Evolutionary conservation across 2,888 invertebrate species (phyloP).

Genomic region (Protula sp.): DNA sequence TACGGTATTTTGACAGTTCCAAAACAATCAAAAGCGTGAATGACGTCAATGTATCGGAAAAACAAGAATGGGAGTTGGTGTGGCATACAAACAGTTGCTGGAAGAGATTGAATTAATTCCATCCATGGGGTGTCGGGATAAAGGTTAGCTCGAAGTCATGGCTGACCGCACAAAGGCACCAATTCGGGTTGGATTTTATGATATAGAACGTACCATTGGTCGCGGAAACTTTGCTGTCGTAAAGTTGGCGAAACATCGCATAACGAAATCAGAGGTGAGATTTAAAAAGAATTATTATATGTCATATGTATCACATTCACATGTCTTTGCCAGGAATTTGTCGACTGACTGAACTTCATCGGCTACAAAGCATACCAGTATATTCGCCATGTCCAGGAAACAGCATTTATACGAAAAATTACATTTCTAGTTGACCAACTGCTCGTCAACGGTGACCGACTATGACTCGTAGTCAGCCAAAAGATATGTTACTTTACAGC

Average conservation of each 20-base stretch:
- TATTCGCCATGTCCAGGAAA: too few species aligned
- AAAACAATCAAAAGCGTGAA: not conserved
- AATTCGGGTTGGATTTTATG: conserved; percentile 82
- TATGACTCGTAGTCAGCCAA: too few species aligned
- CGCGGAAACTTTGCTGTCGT: conserved; percentile 99
- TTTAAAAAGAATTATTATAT: too few species aligned
- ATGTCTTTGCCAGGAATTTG: too few species aligned
- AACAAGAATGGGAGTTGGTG: not conserved
- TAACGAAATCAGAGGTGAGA: conserved; percentile 96
- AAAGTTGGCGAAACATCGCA: conserved; percentile 94
- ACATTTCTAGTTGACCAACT: too few species aligned
- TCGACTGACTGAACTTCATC: too few species aligned
- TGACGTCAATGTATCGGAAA: not conserved
- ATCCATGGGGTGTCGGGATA: conserved; percentile 1
- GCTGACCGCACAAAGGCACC: conserved; percentile 14
- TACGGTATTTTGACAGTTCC: not conserved
- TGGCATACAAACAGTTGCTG: not conserved
- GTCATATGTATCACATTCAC: too few species aligned
- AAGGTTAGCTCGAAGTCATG: conserved; percentile 11
- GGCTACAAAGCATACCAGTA: too few species aligned
- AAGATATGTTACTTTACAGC: too few species aligned
- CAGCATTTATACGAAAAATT: too few species aligned
- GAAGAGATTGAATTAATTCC: not conserved
- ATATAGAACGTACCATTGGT: conserved; percentile 94
- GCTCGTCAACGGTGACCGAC: too few species aligned